Percentiles rank a stretch among this genome's conserved stretches.
Conservation (phyloP, 2,797 vertebrate species). For the Otolemur crassicaudatus region DNA sequence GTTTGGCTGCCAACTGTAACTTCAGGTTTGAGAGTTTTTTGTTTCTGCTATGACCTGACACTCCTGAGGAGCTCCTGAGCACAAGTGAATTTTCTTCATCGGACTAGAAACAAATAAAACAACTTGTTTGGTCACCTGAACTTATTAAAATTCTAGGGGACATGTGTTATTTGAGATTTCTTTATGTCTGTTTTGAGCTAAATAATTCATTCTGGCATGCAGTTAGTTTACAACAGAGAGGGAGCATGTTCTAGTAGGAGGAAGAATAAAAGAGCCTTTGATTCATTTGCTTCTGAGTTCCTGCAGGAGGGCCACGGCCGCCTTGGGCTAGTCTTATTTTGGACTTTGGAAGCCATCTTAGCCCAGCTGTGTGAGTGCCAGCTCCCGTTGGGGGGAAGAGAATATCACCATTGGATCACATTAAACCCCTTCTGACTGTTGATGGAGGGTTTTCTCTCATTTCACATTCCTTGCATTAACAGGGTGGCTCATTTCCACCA, state of each 20-base stretch:
- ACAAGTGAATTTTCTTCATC: slow-evolving; percentile 36
- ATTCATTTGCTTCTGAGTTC: slow-evolving; percentile 64
- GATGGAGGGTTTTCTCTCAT: slow-evolving; percentile 51
- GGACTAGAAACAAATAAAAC: slow-evolving; percentile 46
- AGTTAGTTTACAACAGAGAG: slow-evolving; percentile 57
- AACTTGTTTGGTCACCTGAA: slow-evolving; percentile 67
- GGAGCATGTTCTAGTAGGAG: slow-evolving; percentile 70
- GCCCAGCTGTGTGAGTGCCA: slow-evolving; percentile 74
- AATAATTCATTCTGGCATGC: slow-evolving; percentile 79
- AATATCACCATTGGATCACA: background rate
- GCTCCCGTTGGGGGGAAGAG: slow-evolving; percentile 42
- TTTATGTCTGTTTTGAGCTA: slow-evolving; percentile 72
- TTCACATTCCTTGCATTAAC: slow-evolving; percentile 42
- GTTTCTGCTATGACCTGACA: background rate
- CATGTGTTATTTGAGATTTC: slow-evolving; percentile 70
- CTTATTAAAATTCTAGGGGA: slow-evolving; percentile 70
- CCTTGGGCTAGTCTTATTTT: slow-evolving; percentile 73
- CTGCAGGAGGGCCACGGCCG: slow-evolving; percentile 61
- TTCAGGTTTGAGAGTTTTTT: slow-evolving; percentile 15
- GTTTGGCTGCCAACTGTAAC: background rate
- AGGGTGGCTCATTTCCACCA: slow-evolving; percentile 20
- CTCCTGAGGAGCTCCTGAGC: background rate
- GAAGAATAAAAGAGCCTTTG: slow-evolving; percentile 80
- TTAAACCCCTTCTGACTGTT: slow-evolving; percentile 2
- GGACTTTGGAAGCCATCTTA: slow-evolving; percentile 79